A percentile compares a stretch with the other conserved stretches of the same genome.
These are phyloP conservation scores for Crematogaster levior DNA, from an alignment of 2,888 invertebrate species.

Conservation along the genomic window DNA sequence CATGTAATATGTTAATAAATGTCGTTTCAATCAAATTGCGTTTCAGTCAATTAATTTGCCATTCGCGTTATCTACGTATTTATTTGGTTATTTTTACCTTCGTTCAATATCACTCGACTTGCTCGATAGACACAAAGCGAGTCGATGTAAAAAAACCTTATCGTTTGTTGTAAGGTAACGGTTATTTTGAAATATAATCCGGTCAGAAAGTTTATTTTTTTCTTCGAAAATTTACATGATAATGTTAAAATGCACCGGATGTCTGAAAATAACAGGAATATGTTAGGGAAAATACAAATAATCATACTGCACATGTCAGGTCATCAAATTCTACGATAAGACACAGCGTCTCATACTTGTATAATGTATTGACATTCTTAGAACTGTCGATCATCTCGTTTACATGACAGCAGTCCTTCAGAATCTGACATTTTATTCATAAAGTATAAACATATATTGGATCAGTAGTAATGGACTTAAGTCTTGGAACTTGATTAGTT, in stretches of 20 bases:
- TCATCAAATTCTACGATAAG: conserved; percentile 31
- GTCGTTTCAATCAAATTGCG: background rate
- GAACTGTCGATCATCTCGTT: background rate
- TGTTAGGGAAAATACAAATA: conserved; percentile 4
- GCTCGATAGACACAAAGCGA: background rate
- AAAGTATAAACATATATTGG: background rate
- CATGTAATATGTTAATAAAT: background rate
- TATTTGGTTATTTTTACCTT: conserved; percentile 17
- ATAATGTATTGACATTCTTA: background rate
- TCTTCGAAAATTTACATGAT: background rate
- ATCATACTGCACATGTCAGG: background rate
- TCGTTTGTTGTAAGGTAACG: background rate
- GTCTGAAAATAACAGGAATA: background rate
- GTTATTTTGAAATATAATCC: background rate
- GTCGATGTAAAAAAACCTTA: background rate
- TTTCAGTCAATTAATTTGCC: no score
- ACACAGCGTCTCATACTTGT: background rate
- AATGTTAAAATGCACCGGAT: background rate
- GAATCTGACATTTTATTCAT: background rate
- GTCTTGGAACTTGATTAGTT: background rate
- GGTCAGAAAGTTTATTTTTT: background rate
- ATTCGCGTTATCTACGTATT: background rate
- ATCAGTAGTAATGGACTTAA: background rate
- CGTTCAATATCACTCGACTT: background rate
- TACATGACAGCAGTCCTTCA: background rate